Evolutionary conservation across 35 echinoderm and acorn worm genomes (phyloP), one percentile per base, ranked within the genome.

Genomic region (Eucidaris tribuloides): DNA sequence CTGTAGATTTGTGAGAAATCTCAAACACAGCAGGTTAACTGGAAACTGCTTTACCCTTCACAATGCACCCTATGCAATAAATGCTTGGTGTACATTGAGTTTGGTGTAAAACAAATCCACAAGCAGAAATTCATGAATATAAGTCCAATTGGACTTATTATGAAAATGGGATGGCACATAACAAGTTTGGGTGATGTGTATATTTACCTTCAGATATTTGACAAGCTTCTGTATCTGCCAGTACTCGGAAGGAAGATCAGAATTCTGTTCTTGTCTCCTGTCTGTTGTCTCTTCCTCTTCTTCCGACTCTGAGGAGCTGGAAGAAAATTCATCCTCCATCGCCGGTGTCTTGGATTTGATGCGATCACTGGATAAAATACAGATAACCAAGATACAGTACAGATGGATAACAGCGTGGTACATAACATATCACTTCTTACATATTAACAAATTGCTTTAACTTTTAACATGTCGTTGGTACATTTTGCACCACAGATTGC

Each of bases 181-280:
- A n/a, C n/a, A n/a, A n/a, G n/a, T n/a, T n/a, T n/a, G n/a, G n/a
- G n/a, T n/a, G n/a, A n/a, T n/a, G n/a, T n/a, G n/a, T n/a, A n/a
- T n/a, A n/a, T n/a, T n/a, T n/a, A n/a, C 94, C 89, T 97, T 97
- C 45, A 97, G 94, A 83, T 97, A 92, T 86, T 97, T 92, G 61
- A 92, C 94, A 33, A 92, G 82, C 86, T 97, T 92, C 79, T 97
- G 94, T 55, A 97, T 97, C 78, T 97, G 89, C 94, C 94, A 97
- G 82, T 97, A 97, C 70, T 97, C 94, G 54, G 94, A 97, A 4
- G 94, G 94, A 28, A 97, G 57, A 44, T 97, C 94, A 17, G 94
- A 92, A 37, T 97, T 97, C 68, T 92, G 89, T 64, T 97, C 94
- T 78, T 97, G 94, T 34, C 94, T 66, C 77, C 94, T 72, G 66